Evolutionary conservation across 2,888 invertebrate genomes (phyloP), one percentile per base, ranked within the genome.

Genomic region (Eubasilissa splendida): DNA sequence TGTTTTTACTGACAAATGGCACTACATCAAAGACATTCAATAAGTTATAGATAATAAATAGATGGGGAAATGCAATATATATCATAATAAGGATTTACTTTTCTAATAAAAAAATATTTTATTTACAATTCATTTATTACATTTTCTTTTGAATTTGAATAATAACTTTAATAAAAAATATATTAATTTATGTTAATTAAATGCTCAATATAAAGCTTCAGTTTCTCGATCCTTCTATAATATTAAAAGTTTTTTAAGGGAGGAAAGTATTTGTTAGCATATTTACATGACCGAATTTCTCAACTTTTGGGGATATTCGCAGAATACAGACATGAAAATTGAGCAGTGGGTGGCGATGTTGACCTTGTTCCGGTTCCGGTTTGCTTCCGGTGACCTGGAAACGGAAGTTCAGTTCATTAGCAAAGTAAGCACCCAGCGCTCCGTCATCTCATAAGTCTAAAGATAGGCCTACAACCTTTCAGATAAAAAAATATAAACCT

Each of bases 331-430:
- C 65, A 65, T n/a, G 58, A 31, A 60, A 65, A 33, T 65, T 65
- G 11, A 65, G 33, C 70, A 14, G 10, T 42, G 42, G 63, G 22
- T 22, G 7, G 52, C 70, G 11, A 59, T 42, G 50, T n/a, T 74
- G 60, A 74, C 74, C 74, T 74, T 10, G 42, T 50, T 59, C 50
- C 50, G 59, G 74, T 74, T 42, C 60, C 50, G 50, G n/a, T 14
- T 58, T 59, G 42, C 33, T 74, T 60, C 54, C 74, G 74, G 59
- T 50, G 74, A 74, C 74, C 74, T 33, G 74, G 74, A 74, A 74
- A 58, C 52, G 50, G 50, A 50, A 42, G 60, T 74, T 60, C 59
- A 52, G 42, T 58, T 74, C 60, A 74, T 74, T 74, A 60, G 59
- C 50, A 42, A 50, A 60, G 74, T 59, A 60, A 74, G 52, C 74